Percentiles rank a stretch among this genome's conserved stretches.
These are phyloP conservation scores for Pollachius pollachius DNA, from an alignment of 2,113 vertebrate genomes.

Conservation along the genomic window DNA sequence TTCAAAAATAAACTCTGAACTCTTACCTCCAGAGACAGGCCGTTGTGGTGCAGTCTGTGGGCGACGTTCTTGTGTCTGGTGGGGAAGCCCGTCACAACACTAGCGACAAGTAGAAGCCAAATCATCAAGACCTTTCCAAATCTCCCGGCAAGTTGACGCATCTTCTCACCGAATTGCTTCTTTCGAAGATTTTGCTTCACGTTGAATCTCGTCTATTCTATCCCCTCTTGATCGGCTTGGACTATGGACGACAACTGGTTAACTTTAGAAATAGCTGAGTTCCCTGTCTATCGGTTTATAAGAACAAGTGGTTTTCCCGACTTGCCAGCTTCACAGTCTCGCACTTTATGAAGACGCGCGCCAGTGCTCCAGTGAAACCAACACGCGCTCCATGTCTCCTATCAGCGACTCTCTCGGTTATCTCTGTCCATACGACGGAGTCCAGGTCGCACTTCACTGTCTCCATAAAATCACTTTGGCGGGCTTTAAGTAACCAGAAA, in stretches of 20 bases:
- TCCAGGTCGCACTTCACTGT: slow-evolving; percentile 35
- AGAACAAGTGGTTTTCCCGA: slow-evolving; percentile 8
- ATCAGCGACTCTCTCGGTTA: slow-evolving; percentile 38
- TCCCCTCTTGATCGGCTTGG: no score
- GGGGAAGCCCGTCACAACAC: slow-evolving; percentile 71
- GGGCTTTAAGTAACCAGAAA: slow-evolving; percentile 43
- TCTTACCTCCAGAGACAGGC: slow-evolving; percentile 69
- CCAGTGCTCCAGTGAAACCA: slow-evolving; percentile 33
- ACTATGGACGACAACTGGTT: no score
- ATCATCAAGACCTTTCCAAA: slow-evolving; percentile 65
- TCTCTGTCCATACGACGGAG: slow-evolving; percentile 37
- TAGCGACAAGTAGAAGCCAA: slow-evolving; percentile 62
- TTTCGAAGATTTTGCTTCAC: no score
- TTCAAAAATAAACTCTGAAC: not conserved
- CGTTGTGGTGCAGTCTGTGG: slow-evolving; percentile 54
- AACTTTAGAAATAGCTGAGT: not conserved
- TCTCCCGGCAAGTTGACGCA: slow-evolving; percentile 64
- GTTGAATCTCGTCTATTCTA: no score
- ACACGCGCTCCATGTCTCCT: slow-evolving; percentile 56
- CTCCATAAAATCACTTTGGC: slow-evolving; percentile 42
- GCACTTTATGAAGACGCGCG: slow-evolving; percentile 63
- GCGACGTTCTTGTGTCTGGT: slow-evolving; percentile 60
- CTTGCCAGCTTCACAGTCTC: slow-evolving; percentile 20
- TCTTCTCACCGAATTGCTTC: slow-evolving; percentile 44
- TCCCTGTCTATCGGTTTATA: slow-evolving; percentile 1